Evolutionary conservation across 2,113 vertebrate species (phyloP).

Genomic region (Archilochus colubris): DNA sequence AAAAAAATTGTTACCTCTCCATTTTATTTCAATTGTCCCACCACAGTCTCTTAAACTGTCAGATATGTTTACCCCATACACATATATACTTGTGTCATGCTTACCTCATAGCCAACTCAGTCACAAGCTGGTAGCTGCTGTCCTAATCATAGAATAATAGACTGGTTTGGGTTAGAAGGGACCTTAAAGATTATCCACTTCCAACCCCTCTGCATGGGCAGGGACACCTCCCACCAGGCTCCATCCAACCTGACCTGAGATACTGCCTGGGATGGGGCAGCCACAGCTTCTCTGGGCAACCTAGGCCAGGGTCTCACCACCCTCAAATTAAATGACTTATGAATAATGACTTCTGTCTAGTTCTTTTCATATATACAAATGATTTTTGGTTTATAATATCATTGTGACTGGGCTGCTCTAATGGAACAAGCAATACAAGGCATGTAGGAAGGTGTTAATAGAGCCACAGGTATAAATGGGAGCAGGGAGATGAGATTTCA

Average conservation of each 20-base stretch:
- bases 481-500: neutral
- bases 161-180: too few relatives aligned
- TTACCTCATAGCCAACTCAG: accelerated
- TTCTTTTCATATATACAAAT: neutral
- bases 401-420: neutral
- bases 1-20: neutral
- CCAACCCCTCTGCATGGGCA: too few relatives aligned
- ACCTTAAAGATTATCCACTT: too few relatives aligned
- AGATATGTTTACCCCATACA: neutral
- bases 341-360: accelerated
- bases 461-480: neutral
- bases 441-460: neutral
- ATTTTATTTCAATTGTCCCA: neutral
- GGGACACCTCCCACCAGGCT: too few relatives aligned
- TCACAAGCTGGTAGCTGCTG: neutral
- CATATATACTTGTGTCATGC: neutral
- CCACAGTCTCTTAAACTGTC: neutral
- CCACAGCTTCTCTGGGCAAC: too few relatives aligned
- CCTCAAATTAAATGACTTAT: too few relatives aligned
- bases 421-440: neutral
- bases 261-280: too few relatives aligned
- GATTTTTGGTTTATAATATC: neutral
- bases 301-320: too few relatives aligned
- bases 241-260: too few relatives aligned
- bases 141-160: too few relatives aligned